Conservation (phyloP, 1,140 invertebrate genomes). For the Hirudo medicinalis region DNA sequence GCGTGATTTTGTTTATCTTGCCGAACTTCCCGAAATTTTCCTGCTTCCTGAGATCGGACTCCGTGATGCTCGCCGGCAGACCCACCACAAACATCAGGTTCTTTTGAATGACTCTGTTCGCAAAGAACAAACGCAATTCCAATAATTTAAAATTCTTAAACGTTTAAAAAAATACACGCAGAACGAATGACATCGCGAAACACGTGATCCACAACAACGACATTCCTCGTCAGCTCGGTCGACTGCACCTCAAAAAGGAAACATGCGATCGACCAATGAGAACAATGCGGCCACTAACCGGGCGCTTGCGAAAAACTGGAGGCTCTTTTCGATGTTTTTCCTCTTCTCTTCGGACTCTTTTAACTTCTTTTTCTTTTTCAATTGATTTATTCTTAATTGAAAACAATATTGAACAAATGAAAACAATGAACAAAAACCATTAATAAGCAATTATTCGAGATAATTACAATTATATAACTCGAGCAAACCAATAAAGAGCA, state of each 20-base stretch:
- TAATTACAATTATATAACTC: not conserved
- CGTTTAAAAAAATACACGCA: not conserved
- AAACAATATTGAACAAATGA: not conserved
- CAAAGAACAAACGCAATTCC: not conserved
- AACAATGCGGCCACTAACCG: slow-evolving; percentile 31
- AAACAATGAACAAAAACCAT: not conserved
- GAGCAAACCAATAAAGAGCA: no score
- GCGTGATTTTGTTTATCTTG: slow-evolving; percentile 98
- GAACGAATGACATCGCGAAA: no score
- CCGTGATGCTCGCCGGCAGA: slow-evolving; percentile 79
- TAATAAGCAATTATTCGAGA: not conserved
- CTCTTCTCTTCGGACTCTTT: slow-evolving; percentile 85
- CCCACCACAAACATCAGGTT: slow-evolving; percentile 99
- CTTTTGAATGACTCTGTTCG: slow-evolving; percentile 79
- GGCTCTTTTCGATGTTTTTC: slow-evolving; percentile 65
- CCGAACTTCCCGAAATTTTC: slow-evolving; percentile 99
- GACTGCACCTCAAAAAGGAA: no score
- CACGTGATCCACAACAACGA: no score
- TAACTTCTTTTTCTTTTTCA: slow-evolving; percentile 48
- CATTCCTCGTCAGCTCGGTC: no score
- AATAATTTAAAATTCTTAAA: not conserved
- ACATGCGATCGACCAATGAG: no score
- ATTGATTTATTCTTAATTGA: slow-evolving; percentile 13
- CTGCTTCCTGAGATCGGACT: slow-evolving; percentile 82
- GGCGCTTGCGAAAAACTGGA: slow-evolving; percentile 87